phyloP scores from a whole-genome alignment of 2,888 invertebrate genomes.

The Drosophila subquinaria region DNA sequence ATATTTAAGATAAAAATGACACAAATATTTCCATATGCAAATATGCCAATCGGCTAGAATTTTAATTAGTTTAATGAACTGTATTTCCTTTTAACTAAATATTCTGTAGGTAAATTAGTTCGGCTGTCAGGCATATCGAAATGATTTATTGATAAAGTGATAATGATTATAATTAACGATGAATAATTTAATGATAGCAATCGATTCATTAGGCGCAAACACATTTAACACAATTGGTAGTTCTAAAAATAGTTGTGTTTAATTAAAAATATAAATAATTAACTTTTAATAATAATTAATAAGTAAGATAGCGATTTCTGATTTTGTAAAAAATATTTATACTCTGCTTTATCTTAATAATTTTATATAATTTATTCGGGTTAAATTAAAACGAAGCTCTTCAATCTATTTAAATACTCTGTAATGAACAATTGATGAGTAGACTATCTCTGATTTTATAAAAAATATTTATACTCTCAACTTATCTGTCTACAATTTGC shows the following conservation, averaged over 20 bases:
- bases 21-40: neutral
- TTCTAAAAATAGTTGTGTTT: neutral
- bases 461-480: no score
- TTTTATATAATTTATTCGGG: neutral
- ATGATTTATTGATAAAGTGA: slow-evolving; percentile 1
- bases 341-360: neutral
- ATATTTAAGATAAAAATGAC: neutral
- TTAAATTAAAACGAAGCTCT: neutral
- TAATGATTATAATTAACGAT: neutral
- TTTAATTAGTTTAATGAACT: slow-evolving; percentile 6
- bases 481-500: no score
- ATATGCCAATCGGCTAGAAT: neutral
- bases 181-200: slow-evolving; percentile 1
- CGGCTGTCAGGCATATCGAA: neutral
- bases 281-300: no score
- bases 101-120: neutral
- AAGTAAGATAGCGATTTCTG: neutral
- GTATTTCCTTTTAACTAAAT: neutral
- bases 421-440: neutral
- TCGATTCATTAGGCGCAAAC: slow-evolving; percentile 1
- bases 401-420: neutral
- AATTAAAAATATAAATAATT: neutral
- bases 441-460: no score
- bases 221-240: neutral
- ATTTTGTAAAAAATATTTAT: neutral